Evolutionary conservation across 2,113 vertebrate species (phyloP).

Genomic region (Corynorhinus townsendii): DNA sequence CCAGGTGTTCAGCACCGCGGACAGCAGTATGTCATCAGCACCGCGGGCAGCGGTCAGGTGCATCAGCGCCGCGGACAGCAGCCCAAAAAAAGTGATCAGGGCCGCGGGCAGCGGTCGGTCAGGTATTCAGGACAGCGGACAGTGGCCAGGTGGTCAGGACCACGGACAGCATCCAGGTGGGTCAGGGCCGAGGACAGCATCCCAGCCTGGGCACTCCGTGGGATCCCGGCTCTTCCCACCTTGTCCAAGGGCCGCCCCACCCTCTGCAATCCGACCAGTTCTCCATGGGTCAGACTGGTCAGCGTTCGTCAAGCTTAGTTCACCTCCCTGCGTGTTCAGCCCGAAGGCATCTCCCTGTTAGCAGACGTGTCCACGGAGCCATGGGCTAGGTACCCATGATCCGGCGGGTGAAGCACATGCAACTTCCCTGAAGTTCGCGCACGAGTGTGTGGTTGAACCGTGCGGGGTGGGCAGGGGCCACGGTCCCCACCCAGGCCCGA

Average conservation of each 20-base stretch:
- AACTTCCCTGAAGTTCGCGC: neutral
- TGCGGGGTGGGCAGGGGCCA: neutral
- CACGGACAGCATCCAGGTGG: too few species aligned
- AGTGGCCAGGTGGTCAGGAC: too few species aligned
- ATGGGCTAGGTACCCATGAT: neutral
- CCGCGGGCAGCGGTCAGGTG: neutral
- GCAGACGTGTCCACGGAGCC: neutral
- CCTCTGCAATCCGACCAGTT: neutral
- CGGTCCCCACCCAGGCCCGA: too few species aligned
- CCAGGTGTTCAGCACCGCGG: too few species aligned
- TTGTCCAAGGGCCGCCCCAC: neutral
- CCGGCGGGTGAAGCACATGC: neutral
- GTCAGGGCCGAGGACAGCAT: neutral
- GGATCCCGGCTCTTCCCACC: neutral
- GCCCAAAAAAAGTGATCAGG: too few species aligned
- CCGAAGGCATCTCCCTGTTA: neutral
- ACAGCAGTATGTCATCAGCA: neutral
- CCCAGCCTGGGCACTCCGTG: neutral
- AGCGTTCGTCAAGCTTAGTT: too few species aligned
- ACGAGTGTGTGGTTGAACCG: fast-evolving
- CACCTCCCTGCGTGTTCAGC: neutral
- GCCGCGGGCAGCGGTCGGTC: too few species aligned
- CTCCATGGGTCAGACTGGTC: neutral
- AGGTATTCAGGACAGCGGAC: neutral
- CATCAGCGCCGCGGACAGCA: too few species aligned